Evolutionary conservation across 2,888 invertebrate species (phyloP), one percentile per base, ranked within the genome.

Genomic region (Cistogaster globosa): DNA sequence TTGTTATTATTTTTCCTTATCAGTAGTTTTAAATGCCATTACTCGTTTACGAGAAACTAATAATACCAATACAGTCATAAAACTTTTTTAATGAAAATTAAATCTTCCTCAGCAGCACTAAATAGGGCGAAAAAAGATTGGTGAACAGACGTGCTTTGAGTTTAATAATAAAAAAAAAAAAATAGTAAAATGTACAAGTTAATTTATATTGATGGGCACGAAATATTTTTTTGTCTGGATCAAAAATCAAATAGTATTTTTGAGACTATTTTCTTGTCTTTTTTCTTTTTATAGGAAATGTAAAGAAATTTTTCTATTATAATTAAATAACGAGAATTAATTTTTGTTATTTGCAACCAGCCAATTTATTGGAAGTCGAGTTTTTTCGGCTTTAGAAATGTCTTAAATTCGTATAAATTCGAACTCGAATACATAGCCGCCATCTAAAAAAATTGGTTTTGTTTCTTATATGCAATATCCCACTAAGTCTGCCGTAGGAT

Each of bases 21-120:
- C 18, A 32, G 32, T 53, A n/a, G 48, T 55, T 45, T 75, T 69
- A 63, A 62, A 63, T 68, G 58, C 65, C 60, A 72, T 63, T 79
- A 63, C 26, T 26, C 71, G 60, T 20, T 42, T 65, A 71, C 82
- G 57, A 57, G 38, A 57, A 74, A 68, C 65, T 77, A 57, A 78
- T 53, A 72, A 74, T 16, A 62, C 36, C 63, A 71, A 76, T 45
- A 22, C 38, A 45, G 51, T 16, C 71, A 65, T 79, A 83, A 83
- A 83, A 86, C 76, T 86, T 83, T 86, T 77, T 71, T 74, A 86
- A 79, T 86, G 80, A 72, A 86, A 80, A 65, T 45, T 71, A 65
- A 65, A 60, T 71, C 57, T 42, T 63, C 26, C 36, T 51, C 16
- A 14, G n/a, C 20, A 53, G 6, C 18, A 53, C 20, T 9, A 53